Percentiles rank a stretch among this genome's conserved stretches.
Conservation (phyloP, 1,140 invertebrate genomes). For the Saccostrea glomerata region DNA sequence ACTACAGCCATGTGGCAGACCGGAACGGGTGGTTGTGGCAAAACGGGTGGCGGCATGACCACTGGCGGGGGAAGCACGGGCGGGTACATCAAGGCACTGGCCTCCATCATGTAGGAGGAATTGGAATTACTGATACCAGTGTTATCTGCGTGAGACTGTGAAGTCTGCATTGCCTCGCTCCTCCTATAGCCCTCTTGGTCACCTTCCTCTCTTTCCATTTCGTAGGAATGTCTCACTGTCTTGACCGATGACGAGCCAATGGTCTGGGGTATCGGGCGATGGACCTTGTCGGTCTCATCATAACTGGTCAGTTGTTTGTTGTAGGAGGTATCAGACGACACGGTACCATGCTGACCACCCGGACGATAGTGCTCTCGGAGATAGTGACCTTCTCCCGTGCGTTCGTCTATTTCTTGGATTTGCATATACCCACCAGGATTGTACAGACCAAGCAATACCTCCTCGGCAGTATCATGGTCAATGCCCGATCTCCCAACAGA, state of each 20-base stretch:
- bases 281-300: constrained; percentile 22
- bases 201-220: constrained; percentile 45
- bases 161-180: constrained; percentile 34
- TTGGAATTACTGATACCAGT: constrained; percentile 40
- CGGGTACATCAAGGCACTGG: constrained; percentile 21
- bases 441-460: constrained; percentile 56
- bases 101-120: constrained; percentile 49
- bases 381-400: constrained; percentile 39
- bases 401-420: constrained; percentile 51
- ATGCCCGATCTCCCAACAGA: constrained; percentile 44
- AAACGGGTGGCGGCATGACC: constrained; percentile 28
- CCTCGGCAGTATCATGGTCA: constrained; percentile 53
- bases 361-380: constrained; percentile 16
- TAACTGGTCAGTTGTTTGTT: constrained; percentile 48
- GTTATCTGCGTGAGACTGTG: constrained; percentile 28
- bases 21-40: constrained; percentile 42
- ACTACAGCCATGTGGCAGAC: constrained; percentile 39
- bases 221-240: constrained; percentile 53
- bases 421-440: constrained; percentile 46
- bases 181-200: constrained; percentile 1
- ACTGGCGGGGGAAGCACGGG: constrained; percentile 14
- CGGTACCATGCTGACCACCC: constrained; percentile 42
- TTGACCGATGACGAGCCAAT: constrained; percentile 49
- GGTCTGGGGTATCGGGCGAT: constrained; percentile 26
- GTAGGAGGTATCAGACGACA: constrained; percentile 45